These are phyloP conservation scores for Brachypteracias leptosomus DNA, from an alignment of 2,113 vertebrate species.

Conservation along the genomic window DNA sequence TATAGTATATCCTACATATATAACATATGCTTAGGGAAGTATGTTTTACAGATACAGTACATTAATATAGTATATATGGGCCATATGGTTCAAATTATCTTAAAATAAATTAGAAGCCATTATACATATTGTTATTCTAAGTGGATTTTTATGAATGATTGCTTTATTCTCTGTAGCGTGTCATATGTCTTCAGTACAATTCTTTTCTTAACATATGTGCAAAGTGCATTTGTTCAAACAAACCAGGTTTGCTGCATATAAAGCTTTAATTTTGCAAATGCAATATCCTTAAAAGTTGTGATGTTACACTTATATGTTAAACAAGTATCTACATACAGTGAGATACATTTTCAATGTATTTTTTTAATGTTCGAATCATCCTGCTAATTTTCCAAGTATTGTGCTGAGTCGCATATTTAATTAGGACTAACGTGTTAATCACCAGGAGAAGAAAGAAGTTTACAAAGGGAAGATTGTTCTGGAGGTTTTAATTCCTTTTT, in stretches of 20 bases:
- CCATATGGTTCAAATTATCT: slow-evolving; percentile 38
- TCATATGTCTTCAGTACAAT: background rate
- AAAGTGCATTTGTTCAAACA: background rate
- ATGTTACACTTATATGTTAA: background rate
- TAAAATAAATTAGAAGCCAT: slow-evolving; percentile 43
- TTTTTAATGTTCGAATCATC: background rate
- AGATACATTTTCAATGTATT: background rate
- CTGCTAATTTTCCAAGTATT: background rate
- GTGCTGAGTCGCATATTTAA: background rate
- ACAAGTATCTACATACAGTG: background rate
- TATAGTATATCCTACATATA: background rate
- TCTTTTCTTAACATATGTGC: background rate
- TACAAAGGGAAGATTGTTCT: background rate
- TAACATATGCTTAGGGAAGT: background rate
- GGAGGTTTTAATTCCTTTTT: background rate
- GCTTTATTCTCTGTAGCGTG: background rate
- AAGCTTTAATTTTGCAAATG: background rate
- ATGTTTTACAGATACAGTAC: background rate
- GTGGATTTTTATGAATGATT: background rate
- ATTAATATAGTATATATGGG: background rate
- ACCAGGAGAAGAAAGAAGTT: background rate
- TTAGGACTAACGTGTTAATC: background rate
- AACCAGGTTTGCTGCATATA: background rate
- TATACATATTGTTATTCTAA: slow-evolving; percentile 1
- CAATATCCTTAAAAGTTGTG: background rate